Evolutionary conservation across 1,140 invertebrate genomes (phyloP), one percentile per base, ranked within the genome.

Genomic region (Drosophila nigromelanica): DNA sequence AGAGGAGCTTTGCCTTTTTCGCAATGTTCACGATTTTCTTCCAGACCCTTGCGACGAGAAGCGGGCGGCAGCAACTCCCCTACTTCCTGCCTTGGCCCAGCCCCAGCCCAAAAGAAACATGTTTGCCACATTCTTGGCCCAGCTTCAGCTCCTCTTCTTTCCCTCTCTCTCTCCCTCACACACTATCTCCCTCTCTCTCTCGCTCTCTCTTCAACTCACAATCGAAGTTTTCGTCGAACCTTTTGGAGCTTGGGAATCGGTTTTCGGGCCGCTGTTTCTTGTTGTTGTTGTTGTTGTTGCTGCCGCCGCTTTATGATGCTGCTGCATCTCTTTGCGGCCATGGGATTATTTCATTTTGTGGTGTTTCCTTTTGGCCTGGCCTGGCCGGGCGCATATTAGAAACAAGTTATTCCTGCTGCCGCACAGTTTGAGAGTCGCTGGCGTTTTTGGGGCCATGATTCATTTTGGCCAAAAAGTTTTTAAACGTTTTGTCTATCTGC

Each of bases 281-380:
- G 52, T 68, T 54, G 10, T 55, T 74, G 54, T 55, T 54, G 48
- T 14, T 37, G 52, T 21, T 55, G 47, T 33, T 33, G 30, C 1
- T 35, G 33, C 33, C 7, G 30, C 30, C 7, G 33, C 33, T 64
- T 70, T 62, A 55, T 71, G 61, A 63, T 42, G 71, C 15, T 60
- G 63, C 39, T 45, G 61, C 43, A 59, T 51, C 56, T 67, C 73
- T 82, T 76, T 50, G 64, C 63, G 86, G 77, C 87, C 87, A 90
- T 90, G 87, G 89, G 87, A 90, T 90, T 90, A 90, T 90, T 90
- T 90, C 87, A 90, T 90, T 90, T 90, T 89, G 85, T 89, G 85
- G 85, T 89, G 85, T 89, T 89, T 89, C 83, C 83, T 89, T 89
- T 89, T 89, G 87, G 54, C 58, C 18, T 40, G 35, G 52, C 43